Percentiles rank a stretch among this genome's conserved stretches.
Conservation (phyloP, 2,888 invertebrate species). For the Andrena bicolor region DNA sequence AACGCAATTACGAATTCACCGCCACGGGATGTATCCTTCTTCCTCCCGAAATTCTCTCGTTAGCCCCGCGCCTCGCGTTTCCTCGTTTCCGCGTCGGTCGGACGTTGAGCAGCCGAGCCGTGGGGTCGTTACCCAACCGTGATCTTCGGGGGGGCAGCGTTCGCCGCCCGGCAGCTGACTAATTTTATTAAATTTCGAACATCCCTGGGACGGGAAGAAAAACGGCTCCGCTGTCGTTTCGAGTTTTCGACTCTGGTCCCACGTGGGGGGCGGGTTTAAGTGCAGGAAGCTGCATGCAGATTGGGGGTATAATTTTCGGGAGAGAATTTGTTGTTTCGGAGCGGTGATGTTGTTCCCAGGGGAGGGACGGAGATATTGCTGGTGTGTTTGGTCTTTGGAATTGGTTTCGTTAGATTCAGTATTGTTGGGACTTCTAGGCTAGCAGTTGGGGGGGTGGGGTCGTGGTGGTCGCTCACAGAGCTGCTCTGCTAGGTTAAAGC, state of each 20-base stretch:
- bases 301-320: no score
- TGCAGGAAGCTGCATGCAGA: no score
- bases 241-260: not conserved
- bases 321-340: no score
- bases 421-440: no score
- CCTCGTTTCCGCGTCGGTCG: slow-evolving; percentile 13
- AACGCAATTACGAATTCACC: slow-evolving; percentile 41
- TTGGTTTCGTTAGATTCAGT: no score
- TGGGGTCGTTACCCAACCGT: slow-evolving; percentile 33
- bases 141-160: slow-evolving; percentile 4
- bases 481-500: no score
- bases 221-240: not conserved
- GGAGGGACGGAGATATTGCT: no score
- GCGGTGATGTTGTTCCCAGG: no score
- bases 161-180: slow-evolving; percentile 14
- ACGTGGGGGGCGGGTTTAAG: not conserved
- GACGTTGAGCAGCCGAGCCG: slow-evolving; percentile 3
- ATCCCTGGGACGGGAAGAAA: not conserved
- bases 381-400: no score
- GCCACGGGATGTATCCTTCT: slow-evolving; percentile 21
- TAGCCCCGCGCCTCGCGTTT: slow-evolving; percentile 7
- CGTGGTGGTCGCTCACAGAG: no score
- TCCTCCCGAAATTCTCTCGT: slow-evolving; percentile 25
- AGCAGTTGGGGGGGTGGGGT: no score
- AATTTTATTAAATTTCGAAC: slow-evolving; percentile 40